Conservation (phyloP, 2,113 vertebrate species). For the Aptenodytes forsteri region DNA sequence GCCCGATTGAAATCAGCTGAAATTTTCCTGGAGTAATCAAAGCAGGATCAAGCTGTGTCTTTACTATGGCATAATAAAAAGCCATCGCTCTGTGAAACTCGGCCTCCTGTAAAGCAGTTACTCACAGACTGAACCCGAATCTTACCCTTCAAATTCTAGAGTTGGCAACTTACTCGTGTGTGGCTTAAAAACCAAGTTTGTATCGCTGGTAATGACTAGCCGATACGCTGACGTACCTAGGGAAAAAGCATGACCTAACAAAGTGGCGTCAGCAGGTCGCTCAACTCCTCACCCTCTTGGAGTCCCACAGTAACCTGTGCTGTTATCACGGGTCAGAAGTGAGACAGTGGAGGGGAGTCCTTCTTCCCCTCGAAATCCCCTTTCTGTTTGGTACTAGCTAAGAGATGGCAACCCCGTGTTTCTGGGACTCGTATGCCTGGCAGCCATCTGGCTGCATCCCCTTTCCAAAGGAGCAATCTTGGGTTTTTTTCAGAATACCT, state of each 20-base stretch:
- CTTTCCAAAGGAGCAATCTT: conserved; percentile 72
- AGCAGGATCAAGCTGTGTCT: neutral
- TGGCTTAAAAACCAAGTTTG: neutral
- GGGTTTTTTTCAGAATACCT: conserved; percentile 9
- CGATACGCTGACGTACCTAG: neutral
- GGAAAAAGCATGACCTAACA: neutral
- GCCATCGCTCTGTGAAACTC: neutral
- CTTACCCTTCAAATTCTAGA: neutral
- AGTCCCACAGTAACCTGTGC: neutral
- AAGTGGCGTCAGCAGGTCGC: neutral
- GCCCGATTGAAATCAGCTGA: neutral
- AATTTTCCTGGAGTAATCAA: neutral
- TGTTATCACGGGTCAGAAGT: conserved; percentile 69
- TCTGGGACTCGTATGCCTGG: conserved; percentile 57
- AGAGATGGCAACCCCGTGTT: neutral
- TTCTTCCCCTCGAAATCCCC: conserved; percentile 47
- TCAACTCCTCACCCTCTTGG: neutral
- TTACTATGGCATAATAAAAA: neutral
- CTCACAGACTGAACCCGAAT: neutral
- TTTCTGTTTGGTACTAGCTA: conserved; percentile 62
- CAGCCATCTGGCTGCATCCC: conserved; percentile 69
- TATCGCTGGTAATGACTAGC: too few relatives aligned
- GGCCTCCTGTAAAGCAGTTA: neutral
- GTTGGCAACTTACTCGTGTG: neutral
- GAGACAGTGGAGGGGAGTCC: conserved; percentile 30